Conservation (phyloP, 2,888 invertebrate genomes). For the Syrphus vitripennis region DNA sequence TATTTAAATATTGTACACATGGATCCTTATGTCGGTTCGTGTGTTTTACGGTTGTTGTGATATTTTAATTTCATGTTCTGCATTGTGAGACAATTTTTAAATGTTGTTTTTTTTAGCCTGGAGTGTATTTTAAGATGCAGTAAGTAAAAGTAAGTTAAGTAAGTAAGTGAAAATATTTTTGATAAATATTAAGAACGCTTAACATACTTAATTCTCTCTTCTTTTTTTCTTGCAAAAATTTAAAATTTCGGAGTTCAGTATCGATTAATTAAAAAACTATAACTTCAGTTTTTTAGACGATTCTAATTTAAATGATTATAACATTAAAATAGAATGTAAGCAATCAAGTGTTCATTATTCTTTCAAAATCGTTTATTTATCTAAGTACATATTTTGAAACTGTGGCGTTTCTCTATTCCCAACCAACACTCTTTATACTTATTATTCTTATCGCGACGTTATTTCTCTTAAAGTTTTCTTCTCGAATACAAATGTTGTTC, state of each 20-base stretch:
- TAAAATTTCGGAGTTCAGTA: no score
- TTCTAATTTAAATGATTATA: no score
- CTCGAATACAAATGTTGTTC: slow-evolving; percentile 10
- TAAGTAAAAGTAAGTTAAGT: no score
- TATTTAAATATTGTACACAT: background rate
- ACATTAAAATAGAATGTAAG: background rate
- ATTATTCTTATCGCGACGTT: slow-evolving; percentile 59
- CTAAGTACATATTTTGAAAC: background rate
- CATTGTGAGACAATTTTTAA: background rate
- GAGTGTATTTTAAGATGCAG: background rate
- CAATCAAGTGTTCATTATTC: background rate
- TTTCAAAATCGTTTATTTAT: background rate
- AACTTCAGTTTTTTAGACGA: no score
- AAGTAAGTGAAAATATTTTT: no score
- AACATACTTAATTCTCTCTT: no score
- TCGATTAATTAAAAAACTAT: no score
- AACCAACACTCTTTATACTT: slow-evolving; percentile 48
- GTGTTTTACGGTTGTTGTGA: background rate
- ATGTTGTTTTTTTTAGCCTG: background rate
- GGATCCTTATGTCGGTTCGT: no score
- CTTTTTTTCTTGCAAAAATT: no score
- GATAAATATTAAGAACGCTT: no score
- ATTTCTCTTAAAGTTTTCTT: slow-evolving; percentile 43
- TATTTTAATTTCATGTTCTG: background rate
- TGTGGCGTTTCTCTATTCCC: slow-evolving; percentile 1